Percentiles rank a stretch among this genome's conserved stretches.
phyloP scores from a whole-genome alignment of 2,888 invertebrate genomes.

The Galerucella pusilla region DNA sequence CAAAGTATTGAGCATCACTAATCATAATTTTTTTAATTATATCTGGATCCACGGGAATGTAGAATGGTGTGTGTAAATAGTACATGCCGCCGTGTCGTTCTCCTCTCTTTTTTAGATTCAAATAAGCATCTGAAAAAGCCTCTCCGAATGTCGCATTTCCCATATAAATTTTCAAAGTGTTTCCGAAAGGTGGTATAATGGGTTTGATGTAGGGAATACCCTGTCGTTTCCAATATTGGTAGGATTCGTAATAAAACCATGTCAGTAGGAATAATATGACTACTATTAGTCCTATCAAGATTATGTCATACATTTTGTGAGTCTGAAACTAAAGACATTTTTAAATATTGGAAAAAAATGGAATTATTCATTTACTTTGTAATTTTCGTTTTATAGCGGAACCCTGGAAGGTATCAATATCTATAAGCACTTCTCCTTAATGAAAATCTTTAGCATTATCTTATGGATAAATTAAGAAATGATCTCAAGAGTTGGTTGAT shows the following conservation, averaged over 20 bases:
- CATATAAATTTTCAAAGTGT: slow-evolving; percentile 42
- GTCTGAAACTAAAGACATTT: slow-evolving; percentile 3
- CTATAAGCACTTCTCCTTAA: too few relatives aligned
- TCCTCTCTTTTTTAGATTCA: slow-evolving; percentile 47
- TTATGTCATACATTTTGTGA: not conserved
- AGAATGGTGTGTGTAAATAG: slow-evolving; percentile 62
- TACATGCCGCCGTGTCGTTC: slow-evolving; percentile 54
- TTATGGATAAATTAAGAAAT: too few relatives aligned
- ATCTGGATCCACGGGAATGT: slow-evolving; percentile 54
- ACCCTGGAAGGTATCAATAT: too few relatives aligned
- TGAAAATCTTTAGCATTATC: too few relatives aligned
- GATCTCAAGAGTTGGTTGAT: too few relatives aligned
- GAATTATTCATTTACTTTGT: too few relatives aligned
- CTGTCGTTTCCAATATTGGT: slow-evolving; percentile 48
- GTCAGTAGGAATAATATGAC: slow-evolving; percentile 22
- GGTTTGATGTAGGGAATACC: slow-evolving; percentile 48
- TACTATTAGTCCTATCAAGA: slow-evolving; percentile 13
- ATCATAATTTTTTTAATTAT: slow-evolving; percentile 66
- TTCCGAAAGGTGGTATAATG: slow-evolving; percentile 50
- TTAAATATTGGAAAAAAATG: too few relatives aligned
- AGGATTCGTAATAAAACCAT: slow-evolving; percentile 72
- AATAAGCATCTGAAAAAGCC: slow-evolving; percentile 42
- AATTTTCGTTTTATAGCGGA: too few relatives aligned
- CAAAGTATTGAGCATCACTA: slow-evolving; percentile 66
- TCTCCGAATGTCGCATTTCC: slow-evolving; percentile 47